Base-by-base conservation (phyloP, 1,140 invertebrate genomes). In the Microvelia longipes region DNA sequence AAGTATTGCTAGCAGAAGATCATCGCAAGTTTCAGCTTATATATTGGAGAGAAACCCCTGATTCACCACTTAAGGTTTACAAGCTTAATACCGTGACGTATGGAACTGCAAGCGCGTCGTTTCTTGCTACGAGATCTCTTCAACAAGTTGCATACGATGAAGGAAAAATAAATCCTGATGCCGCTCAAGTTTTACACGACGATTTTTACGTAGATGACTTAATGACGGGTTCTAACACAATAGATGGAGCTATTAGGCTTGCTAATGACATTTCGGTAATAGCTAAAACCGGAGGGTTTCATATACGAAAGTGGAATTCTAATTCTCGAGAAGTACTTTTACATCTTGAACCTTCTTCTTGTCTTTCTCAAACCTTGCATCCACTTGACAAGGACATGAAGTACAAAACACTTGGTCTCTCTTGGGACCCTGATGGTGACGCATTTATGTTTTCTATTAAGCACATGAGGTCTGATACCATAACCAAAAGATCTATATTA, bases 131-230 rank as follows among this genome's bases (percentile, higher is more conserved):
- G 11, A 67, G 75, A 64, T 72, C 62, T 73, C 63, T 82, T 5
- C 35, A 77, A n/a, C 76, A 77, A 75, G 68, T 77, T 1, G 76
- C 74, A 1, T 69, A 27, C 35, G 78, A 79, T 69, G 73, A 74
- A 70, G 72, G 50, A 28, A 2, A 67, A 1, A 67, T 68, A 1
- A 77, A 71, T 75, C 74, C 77, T 29, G 50, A 65, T 13, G 76
- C 73, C 35, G 64, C 73, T 66, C 63, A 74, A 30, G 71, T 75
- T 19, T 75, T 80, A 24, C 25, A 29, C 29, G 74, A 72, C 25
- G 77, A 80, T 71, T 80, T 80, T 70, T 83, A 82, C 71, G 76
- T 82, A 2, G 81, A 83, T 70, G 80, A 83, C 73, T 68, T 79
- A 25, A 69, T 82, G 1, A 75, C 76, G 25, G 79, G 80, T 27